phyloP scores from a whole-genome alignment of 2,888 invertebrate genomes.

The Zygaena filipendulae region DNA sequence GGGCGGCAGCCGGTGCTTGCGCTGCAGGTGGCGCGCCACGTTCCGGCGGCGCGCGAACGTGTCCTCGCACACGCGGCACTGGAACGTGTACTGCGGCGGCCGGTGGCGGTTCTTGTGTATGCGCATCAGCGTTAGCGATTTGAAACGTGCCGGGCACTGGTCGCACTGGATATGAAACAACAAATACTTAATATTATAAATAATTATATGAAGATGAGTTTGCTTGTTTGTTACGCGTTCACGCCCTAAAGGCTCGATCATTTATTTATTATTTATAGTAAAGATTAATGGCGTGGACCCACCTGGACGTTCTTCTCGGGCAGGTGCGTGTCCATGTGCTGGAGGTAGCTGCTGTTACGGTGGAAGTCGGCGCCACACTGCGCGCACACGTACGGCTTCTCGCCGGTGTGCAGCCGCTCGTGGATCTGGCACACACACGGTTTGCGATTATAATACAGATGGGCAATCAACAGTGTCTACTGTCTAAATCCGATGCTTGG shows the following conservation, averaged over 20 bases:
- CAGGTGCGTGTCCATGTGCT: slow-evolving; percentile 48
- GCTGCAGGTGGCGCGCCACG: slow-evolving; percentile 37
- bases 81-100: slow-evolving; percentile 34
- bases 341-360: slow-evolving; percentile 44
- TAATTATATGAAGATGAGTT: too few relatives aligned
- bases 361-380: slow-evolving; percentile 79
- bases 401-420: slow-evolving; percentile 74
- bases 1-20: slow-evolving; percentile 35
- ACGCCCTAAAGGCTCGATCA: too few relatives aligned
- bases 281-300: not conserved
- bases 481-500: too few relatives aligned
- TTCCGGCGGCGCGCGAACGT: slow-evolving; percentile 44
- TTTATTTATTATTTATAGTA: too few relatives aligned
- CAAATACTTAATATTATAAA: not conserved
- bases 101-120: slow-evolving; percentile 43
- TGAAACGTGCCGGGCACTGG: slow-evolving; percentile 42
- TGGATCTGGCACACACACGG: too few relatives aligned
- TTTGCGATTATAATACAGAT: too few relatives aligned
- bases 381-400: slow-evolving; percentile 96
- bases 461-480: too few relatives aligned
- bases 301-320: slow-evolving; percentile 55
- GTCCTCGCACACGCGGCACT: slow-evolving; percentile 30
- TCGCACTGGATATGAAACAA: slow-evolving; percentile 35
- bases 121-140: slow-evolving; percentile 45
- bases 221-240: too few relatives aligned